Conservation (phyloP, 1,140 invertebrate genomes). For the Megalopta genalis region DNA sequence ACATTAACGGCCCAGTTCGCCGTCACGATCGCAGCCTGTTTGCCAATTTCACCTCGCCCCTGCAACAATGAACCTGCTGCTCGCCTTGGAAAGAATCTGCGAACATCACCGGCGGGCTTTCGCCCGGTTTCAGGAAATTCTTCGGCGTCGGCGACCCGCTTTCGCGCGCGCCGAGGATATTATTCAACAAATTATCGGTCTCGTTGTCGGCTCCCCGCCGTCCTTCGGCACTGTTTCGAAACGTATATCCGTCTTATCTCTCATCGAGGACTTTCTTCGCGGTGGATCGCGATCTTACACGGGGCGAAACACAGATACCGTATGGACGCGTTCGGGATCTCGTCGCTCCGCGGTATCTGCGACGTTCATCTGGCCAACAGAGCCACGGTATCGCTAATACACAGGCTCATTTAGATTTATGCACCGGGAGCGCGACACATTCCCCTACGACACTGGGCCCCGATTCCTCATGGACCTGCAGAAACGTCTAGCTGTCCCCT, state of each 20-base stretch:
- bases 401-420: constrained; percentile 54
- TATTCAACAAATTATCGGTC: constrained; percentile 29
- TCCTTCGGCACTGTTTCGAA: constrained; percentile 51
- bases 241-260: constrained; percentile 42
- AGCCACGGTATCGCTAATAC: constrained; percentile 39
- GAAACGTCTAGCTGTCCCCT: background rate
- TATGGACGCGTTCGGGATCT: constrained; percentile 15
- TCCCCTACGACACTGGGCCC: constrained; percentile 17
- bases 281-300: constrained; percentile 26
- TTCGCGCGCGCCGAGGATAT: constrained; percentile 14
- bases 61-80: constrained; percentile 12
- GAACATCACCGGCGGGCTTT: background rate
- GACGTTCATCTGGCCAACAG: constrained; percentile 43
- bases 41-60: constrained; percentile 16
- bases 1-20: background rate
- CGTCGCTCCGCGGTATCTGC: constrained; percentile 28
- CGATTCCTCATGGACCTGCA: background rate
- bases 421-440: constrained; percentile 51
- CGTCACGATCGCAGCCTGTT: background rate
- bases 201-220: constrained; percentile 20
- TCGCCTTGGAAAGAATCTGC: background rate
- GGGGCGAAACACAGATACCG: constrained; percentile 28
- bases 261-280: constrained; percentile 45
- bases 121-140: constrained; percentile 23
- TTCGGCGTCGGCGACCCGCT: background rate